Conservation (phyloP, 1,140 invertebrate species). For the Trichonephila clavata region DNA sequence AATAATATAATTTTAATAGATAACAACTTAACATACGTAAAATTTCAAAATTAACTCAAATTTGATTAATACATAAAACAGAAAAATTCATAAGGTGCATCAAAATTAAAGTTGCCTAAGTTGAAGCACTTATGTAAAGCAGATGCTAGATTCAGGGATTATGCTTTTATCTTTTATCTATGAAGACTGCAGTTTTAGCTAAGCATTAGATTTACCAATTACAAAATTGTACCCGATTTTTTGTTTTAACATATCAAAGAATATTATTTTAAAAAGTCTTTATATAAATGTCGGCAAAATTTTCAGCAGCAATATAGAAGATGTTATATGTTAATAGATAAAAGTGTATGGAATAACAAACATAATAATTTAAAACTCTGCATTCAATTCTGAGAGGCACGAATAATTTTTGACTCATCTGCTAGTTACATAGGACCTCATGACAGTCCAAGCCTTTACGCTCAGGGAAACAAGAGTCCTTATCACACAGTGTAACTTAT, state of each 20-base stretch:
- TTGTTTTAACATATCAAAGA: slow-evolving; percentile 34
- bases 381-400: slow-evolving; percentile 50
- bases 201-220: slow-evolving; percentile 27
- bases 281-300: slow-evolving; percentile 35
- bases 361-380: slow-evolving; percentile 67
- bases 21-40: background rate
- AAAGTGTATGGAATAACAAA: slow-evolving; percentile 62
- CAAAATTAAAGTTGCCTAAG: slow-evolving; percentile 12
- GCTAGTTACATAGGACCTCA: slow-evolving; percentile 52
- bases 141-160: slow-evolving; percentile 20
- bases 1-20: background rate
- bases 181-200: slow-evolving; percentile 16
- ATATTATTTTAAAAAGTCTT: slow-evolving; percentile 22
- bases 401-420: slow-evolving; percentile 48
- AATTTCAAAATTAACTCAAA: background rate
- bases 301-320: slow-evolving; percentile 34
- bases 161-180: background rate
- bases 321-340: slow-evolving; percentile 58
- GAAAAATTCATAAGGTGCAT: background rate
- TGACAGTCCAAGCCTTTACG: slow-evolving; percentile 27
- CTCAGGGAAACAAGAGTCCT: slow-evolving; percentile 46
- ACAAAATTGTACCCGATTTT: slow-evolving; percentile 25
- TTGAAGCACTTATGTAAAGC: slow-evolving; percentile 22
- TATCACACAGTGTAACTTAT: slow-evolving; percentile 73
- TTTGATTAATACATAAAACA: too few species aligned